phyloP scores from a whole-genome alignment of 2,888 invertebrate species.

The Galeruca laticollis region DNA sequence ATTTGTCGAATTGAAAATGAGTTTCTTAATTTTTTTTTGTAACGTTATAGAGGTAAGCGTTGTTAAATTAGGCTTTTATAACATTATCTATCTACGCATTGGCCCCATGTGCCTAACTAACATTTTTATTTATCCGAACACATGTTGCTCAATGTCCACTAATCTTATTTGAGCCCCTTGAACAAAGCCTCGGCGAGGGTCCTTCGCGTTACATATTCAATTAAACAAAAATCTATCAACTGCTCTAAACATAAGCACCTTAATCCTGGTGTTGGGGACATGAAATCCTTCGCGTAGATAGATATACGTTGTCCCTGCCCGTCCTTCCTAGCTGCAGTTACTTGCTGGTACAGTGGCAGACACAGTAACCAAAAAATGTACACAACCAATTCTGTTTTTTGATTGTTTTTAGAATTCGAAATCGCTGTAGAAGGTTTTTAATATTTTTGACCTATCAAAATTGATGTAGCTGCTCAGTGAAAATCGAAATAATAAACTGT shows the following conservation, averaged over 20 bases:
- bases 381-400: not conserved
- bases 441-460: too few species aligned
- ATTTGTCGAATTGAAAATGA: too few species aligned
- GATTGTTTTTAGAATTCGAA: too few species aligned
- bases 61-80: not conserved
- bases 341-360: conserved; percentile 31
- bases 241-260: conserved; percentile 67
- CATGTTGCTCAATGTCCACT: conserved; percentile 66
- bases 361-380: not conserved
- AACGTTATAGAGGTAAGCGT: not conserved
- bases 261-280: conserved; percentile 62
- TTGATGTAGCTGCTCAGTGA: too few species aligned
- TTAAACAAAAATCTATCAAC: conserved; percentile 78
- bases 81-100: not conserved
- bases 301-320: conserved; percentile 52
- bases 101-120: conserved; percentile 53
- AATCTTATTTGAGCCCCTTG: conserved; percentile 62
- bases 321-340: conserved; percentile 40
- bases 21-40: too few species aligned
- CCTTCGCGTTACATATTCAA: conserved; percentile 76
- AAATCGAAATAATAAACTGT: too few species aligned
- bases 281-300: conserved; percentile 56
- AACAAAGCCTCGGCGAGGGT: conserved; percentile 62
- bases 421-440: too few species aligned
- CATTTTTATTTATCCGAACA: conserved; percentile 62